Evolutionary conservation across 2,797 vertebrate species (phyloP).

Genomic region (Hybognathus amarus): DNA sequence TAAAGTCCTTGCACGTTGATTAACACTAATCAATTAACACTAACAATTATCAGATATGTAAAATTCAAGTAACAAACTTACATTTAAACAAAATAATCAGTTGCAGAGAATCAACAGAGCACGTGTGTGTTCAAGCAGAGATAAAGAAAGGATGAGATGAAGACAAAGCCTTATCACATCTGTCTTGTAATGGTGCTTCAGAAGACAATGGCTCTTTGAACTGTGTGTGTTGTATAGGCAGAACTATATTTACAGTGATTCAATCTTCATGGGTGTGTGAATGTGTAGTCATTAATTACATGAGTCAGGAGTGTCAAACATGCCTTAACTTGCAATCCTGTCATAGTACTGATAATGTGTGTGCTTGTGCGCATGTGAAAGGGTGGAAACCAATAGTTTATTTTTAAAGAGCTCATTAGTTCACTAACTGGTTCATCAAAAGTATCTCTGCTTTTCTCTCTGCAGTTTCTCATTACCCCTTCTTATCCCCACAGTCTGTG

Average conservation of each 20-base stretch:
- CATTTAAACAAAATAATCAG: not conserved
- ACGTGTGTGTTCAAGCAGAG: not conserved
- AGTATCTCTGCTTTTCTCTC: not conserved
- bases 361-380: not conserved
- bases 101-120: not conserved
- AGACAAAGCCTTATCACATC: not conserved
- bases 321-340: not conserved
- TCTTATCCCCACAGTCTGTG: not conserved
- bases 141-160: not conserved
- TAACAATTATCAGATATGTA: not conserved
- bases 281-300: not conserved
- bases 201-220: not conserved
- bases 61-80: not conserved
- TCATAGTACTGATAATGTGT: too few species aligned
- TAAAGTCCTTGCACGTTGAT: not conserved
- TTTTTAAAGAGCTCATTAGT: not conserved
- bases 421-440: not conserved
- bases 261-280: not conserved
- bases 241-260: conserved; percentile 18
- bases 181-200: not conserved
- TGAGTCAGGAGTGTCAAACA: not conserved
- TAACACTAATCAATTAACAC: not conserved
- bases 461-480: not conserved
- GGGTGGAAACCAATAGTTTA: not conserved
- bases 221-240: not conserved